Evolutionary conservation across 2,113 vertebrate genomes (phyloP).

Genomic region (Pangasianodon gigas): DNA sequence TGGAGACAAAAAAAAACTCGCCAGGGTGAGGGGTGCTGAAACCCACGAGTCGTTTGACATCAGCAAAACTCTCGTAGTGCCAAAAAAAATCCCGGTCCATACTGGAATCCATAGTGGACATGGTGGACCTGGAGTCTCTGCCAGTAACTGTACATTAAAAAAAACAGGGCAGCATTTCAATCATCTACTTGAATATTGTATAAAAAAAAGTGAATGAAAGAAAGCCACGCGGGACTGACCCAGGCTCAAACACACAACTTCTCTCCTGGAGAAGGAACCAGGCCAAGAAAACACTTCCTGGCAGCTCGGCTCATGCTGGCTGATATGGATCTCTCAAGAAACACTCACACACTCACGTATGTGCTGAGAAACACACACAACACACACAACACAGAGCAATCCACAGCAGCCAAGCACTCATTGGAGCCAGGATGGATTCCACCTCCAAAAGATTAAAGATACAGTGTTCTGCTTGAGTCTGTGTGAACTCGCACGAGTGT

Average conservation of each 20-base stretch:
- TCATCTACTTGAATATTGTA: constrained; percentile 60
- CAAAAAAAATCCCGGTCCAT: constrained; percentile 62
- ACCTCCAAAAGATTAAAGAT: constrained; percentile 44
- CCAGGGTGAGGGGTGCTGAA: constrained; percentile 48
- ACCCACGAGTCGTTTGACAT: constrained; percentile 46
- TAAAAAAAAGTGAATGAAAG: constrained; percentile 29
- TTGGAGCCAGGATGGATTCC: constrained; percentile 32
- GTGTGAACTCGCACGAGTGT: constrained; percentile 3
- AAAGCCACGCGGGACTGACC: constrained; percentile 37
- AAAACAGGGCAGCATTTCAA: constrained; percentile 52
- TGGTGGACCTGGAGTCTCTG: constrained; percentile 39
- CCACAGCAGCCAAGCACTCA: constrained; percentile 17
- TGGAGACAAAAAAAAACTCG: constrained; percentile 5
- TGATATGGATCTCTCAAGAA: constrained; percentile 38
- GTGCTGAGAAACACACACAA: constrained; percentile 23
- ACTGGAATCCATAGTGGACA: constrained; percentile 43
- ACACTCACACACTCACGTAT: background rate
- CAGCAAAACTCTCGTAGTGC: constrained; percentile 65
- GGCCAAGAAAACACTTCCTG: constrained; percentile 66
- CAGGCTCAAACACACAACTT: constrained; percentile 22
- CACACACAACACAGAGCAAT: constrained; percentile 28
- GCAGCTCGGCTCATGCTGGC: constrained; percentile 59
- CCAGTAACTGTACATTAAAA: constrained; percentile 50
- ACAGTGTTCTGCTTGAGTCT: constrained; percentile 34
- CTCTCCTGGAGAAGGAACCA: constrained; percentile 49